phyloP scores from a whole-genome alignment of 2,888 invertebrate genomes.

The Willowsia nigromaculata region DNA sequence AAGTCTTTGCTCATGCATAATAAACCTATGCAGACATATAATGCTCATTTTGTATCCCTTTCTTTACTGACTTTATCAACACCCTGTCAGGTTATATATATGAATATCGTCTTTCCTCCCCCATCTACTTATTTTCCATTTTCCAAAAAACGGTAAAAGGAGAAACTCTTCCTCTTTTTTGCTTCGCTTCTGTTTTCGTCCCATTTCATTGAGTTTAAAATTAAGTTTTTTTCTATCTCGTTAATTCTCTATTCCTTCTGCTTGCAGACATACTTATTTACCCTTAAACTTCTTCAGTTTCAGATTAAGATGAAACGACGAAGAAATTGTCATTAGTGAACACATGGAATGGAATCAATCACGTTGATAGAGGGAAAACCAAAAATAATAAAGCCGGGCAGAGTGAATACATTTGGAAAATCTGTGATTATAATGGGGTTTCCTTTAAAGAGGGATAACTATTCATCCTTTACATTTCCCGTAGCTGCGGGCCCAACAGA shows the following conservation, averaged over 20 bases:
- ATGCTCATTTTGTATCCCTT: background rate
- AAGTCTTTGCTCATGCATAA: background rate
- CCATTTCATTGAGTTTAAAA: constrained; percentile 68
- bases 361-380: constrained; percentile 68
- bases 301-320: constrained; percentile 50
- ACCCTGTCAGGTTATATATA: background rate
- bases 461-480: constrained; percentile 58
- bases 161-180: constrained; percentile 40
- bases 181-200: constrained; percentile 47
- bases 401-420: constrained; percentile 63
- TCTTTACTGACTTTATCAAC: background rate
- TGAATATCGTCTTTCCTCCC: constrained; percentile 51
- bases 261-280: constrained; percentile 5
- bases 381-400: constrained; percentile 72
- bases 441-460: constrained; percentile 60
- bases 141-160: constrained; percentile 57
- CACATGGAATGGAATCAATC: constrained; percentile 79
- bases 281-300: constrained; percentile 47
- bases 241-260: too few species aligned
- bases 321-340: constrained; percentile 78
- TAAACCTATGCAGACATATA: background rate
- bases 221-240: constrained; percentile 67
- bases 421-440: constrained; percentile 52
- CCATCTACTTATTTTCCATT: constrained; percentile 48
- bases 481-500: background rate